phyloP scores from a whole-genome alignment of 2,888 invertebrate genomes.

The Cheilosia variabilis region DNA sequence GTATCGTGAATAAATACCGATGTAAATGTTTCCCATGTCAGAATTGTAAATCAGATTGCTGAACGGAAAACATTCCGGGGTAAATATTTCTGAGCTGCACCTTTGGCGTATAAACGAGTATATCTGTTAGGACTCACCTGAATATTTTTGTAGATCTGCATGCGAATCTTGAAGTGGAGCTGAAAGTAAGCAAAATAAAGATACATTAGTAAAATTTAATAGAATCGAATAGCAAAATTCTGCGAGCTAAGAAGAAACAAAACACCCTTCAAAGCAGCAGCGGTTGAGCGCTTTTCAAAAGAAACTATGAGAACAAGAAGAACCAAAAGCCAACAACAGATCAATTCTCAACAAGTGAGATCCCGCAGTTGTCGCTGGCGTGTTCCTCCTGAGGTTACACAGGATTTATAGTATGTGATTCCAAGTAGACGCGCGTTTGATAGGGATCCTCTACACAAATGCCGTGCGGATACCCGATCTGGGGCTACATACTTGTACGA shows the following conservation, averaged over 20 bases:
- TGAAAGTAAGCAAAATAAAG: slow-evolving; percentile 84
- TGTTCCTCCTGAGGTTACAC: slow-evolving; percentile 63
- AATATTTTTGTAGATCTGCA: slow-evolving; percentile 87
- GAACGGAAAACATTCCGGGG: too few species aligned
- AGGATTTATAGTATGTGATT: slow-evolving; percentile 70
- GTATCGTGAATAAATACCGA: too few species aligned
- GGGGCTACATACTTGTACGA: slow-evolving; percentile 48
- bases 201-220: slow-evolving; percentile 4
- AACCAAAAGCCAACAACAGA: slow-evolving; percentile 24
- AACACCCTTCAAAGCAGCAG: slow-evolving; percentile 38
- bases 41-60: too few species aligned
- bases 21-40: too few species aligned
- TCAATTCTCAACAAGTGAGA: slow-evolving; percentile 56
- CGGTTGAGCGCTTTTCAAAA: slow-evolving; percentile 8
- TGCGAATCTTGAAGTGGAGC: slow-evolving; percentile 87
- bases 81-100: too few species aligned
- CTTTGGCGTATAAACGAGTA: too few species aligned
- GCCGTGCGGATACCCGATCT: slow-evolving; percentile 49
- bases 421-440: slow-evolving; percentile 62
- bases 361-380: slow-evolving; percentile 56
- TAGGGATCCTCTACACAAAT: slow-evolving; percentile 48
- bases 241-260: neutral
- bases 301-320: slow-evolving; percentile 30
- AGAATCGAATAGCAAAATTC: too few species aligned
- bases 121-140: slow-evolving; percentile 83